A percentile compares a stretch with the other conserved stretches of the same genome.
phyloP scores from a whole-genome alignment of 2,888 invertebrate genomes.

The Stenurella melanura region DNA sequence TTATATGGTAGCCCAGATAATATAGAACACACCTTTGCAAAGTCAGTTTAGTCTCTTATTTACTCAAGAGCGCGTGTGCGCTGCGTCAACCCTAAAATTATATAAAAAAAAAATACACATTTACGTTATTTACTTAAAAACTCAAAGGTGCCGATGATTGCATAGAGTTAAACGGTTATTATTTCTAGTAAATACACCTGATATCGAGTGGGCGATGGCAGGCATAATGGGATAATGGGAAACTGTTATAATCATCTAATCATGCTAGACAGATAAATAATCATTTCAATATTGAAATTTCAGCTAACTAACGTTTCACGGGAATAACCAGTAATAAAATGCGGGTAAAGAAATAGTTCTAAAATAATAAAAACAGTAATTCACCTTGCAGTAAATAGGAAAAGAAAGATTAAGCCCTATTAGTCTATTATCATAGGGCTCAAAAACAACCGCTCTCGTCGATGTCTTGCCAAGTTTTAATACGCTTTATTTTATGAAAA shows the following conservation, averaged over 20 bases:
- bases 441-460: too few relatives aligned
- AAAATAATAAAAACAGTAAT: too few relatives aligned
- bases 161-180: constrained; percentile 39
- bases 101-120: constrained; percentile 36
- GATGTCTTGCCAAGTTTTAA: too few relatives aligned
- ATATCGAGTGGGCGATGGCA: constrained; percentile 28
- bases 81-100: constrained; percentile 39
- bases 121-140: constrained; percentile 34
- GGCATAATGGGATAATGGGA: constrained; percentile 38
- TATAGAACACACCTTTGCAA: constrained; percentile 54
- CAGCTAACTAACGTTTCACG: not conserved
- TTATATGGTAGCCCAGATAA: constrained; percentile 66
- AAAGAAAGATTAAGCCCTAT: too few relatives aligned
- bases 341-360: too few relatives aligned
- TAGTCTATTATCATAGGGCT: too few relatives aligned
- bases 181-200: constrained; percentile 41
- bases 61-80: constrained; percentile 40
- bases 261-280: constrained; percentile 1
- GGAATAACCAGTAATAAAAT: too few relatives aligned
- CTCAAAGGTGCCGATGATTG: constrained; percentile 40
- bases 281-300: constrained; percentile 17
- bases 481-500: too few relatives aligned
- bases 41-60: constrained; percentile 36
- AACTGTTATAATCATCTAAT: constrained; percentile 29
- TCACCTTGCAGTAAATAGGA: too few relatives aligned